phyloP scores from a whole-genome alignment of 1,140 invertebrate species.

The Solen grandis region DNA sequence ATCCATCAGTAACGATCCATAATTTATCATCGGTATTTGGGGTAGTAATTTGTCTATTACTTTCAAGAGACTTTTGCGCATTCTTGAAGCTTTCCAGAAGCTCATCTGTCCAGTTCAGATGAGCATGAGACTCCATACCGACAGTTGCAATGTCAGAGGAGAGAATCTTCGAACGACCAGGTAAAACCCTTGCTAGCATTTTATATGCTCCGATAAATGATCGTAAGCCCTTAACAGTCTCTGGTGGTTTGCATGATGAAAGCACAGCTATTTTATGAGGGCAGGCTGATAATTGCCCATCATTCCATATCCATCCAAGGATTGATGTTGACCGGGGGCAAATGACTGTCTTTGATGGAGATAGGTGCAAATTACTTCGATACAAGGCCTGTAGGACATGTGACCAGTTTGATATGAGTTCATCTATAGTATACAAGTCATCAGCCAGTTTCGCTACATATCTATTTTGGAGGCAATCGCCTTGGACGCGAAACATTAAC shows the following conservation, averaged over 20 bases:
- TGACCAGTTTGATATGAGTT: no score
- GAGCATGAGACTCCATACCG: constrained; percentile 3
- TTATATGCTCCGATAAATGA: no score
- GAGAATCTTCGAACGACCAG: constrained; percentile 53
- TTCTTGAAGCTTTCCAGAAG: no score
- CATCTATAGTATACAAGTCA: constrained; percentile 26
- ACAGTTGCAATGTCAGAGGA: constrained; percentile 13
- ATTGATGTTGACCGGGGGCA: constrained; percentile 52
- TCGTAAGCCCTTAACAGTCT: constrained; percentile 32
- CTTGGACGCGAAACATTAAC: constrained; percentile 26
- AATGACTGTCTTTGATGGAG: no score
- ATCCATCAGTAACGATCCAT: constrained; percentile 47
- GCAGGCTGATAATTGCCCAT: no score
- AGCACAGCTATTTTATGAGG: no score
- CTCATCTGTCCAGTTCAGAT: constrained; percentile 32
- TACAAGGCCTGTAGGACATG: constrained; percentile 18
- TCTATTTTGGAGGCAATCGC: constrained; percentile 49
- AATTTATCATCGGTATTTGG: neutral
- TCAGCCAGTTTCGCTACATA: constrained; percentile 6
- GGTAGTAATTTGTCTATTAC: neutral
- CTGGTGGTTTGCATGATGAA: no score
- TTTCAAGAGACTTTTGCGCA: no score
- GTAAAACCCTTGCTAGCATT: no score
- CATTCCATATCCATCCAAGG: constrained; percentile 55
- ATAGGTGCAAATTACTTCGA: constrained; percentile 15